Evolutionary conservation across 2,888 invertebrate genomes (phyloP), one percentile per base, ranked within the genome.

Genomic region (Rhagonycha lutea): DNA sequence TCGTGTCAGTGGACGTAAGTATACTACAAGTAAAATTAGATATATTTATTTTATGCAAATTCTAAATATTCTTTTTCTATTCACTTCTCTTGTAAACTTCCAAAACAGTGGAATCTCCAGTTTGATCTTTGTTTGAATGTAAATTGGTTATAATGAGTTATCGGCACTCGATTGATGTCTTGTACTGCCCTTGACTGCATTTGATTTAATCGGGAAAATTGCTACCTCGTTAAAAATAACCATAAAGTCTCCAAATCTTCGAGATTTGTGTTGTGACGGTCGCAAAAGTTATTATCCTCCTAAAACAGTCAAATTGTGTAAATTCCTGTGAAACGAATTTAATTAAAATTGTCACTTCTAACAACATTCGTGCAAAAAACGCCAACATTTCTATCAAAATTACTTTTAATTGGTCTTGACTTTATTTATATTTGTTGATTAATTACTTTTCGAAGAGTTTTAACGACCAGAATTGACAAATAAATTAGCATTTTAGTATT

Each of bases 1-100:
- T 81, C 89, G 89, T 84, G 89, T 91, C 18, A 91, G 90, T 83
- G 91, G 90, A 82, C 90, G 92, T 92, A 90, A 91, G 91, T 88
- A 81, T 26, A 26, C 4, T 26, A 4, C 7, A 26, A 26, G 3
- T 26, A 26, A 24, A 26, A 26, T 26, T 7, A 26, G 26, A 4
- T 7, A 7, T 26, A 26, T 7, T 26, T 7, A 26, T 26, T 2
- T 4, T 26, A 26, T 7, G 7, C 26, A 26, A 26, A 18, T 18
- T 18, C 18, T 18, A 18, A 18, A 18, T 18, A 18, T 18, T 18
- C 18, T 18, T 18, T 18, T 18, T 18, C 18, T 18, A 18, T 18
- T 18, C 18, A 18, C 18, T 18, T 18, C 2, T 18, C 1, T 18
- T 18, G 18, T 18, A 18, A 18, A 18, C 18, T 18, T 26, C 26